Evolutionary conservation across 1,140 invertebrate genomes (phyloP), one percentile per base, ranked within the genome.

Genomic region (Anthonomus grandis): DNA sequence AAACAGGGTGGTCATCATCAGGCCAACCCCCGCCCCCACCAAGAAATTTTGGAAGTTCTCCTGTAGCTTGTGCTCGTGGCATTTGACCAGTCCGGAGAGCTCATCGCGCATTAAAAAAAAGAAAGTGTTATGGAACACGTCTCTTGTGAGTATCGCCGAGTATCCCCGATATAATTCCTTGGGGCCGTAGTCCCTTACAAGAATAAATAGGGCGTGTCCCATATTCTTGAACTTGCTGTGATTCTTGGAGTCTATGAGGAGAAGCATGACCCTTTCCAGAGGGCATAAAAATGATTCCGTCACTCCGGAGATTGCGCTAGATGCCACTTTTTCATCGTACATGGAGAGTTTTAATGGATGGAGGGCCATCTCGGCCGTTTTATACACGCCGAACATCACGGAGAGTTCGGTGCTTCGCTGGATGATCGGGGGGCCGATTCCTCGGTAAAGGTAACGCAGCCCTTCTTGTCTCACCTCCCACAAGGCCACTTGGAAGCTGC

Each of bases 361-460:
- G 3, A 47, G 17, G 8, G 53, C 31, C 0, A 39, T 38, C 18
- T 3, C 18, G 5, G 37, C 53, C 2, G 25, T 36, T 37, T 47
- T 56, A 23, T 56, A 47, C 5, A 39, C 31, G 9, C 53, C 53
- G 21, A 56, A 56, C 53, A 56, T 56, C 12, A 44, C 21, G 18
- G 53, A 47, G 4, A 56, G 13, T 10, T 34, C 45, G 13, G 38
- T 46, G 4, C 44, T n/a, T 25, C 46, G 38, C 24, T 56, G 53
- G 19, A 56, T 13, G 9, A 56, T 19, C 12, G 45, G 53, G 2
- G 53, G 44, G 13, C 24, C 2, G 3, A 31, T 9, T 9, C 53
- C 44, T 10, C 53, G 12, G 23, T 56, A 56, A 18, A 56, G 24
- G 18, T 18, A 48, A 10, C 17, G 22, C 1, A 25, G 17, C 4